phyloP scores from a whole-genome alignment of 2,797 vertebrate species.

The Xenops minutus region DNA sequence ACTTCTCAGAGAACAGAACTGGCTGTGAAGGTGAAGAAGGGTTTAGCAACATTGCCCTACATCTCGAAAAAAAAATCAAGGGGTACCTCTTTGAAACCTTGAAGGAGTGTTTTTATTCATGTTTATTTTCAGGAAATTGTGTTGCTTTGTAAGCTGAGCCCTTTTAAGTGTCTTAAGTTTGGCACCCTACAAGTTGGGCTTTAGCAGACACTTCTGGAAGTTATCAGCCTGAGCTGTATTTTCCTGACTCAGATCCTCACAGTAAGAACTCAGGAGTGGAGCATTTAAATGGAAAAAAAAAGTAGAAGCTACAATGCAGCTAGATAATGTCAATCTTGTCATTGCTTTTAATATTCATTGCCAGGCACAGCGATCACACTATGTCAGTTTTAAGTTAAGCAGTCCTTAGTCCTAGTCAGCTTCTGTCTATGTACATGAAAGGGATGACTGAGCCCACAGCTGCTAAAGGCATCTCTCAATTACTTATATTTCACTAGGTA shows the following conservation, averaged over 20 bases:
- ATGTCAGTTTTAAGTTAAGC: slow-evolving; percentile 45
- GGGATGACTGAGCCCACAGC: slow-evolving; percentile 35
- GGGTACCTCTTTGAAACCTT: not conserved
- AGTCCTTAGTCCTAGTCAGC: slow-evolving; percentile 25
- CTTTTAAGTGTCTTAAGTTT: not conserved
- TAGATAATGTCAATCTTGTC: slow-evolving; percentile 47
- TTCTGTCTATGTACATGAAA: slow-evolving; percentile 43
- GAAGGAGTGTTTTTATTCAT: not conserved
- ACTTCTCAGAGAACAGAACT: not conserved
- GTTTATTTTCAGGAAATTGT: not conserved
- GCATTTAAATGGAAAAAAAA: not conserved
- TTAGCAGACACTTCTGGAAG: not conserved
- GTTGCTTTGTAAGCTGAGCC: not conserved
- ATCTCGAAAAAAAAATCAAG: not conserved
- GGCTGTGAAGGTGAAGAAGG: not conserved
- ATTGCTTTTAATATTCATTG: slow-evolving; percentile 48
- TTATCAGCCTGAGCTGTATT: slow-evolving; percentile 12
- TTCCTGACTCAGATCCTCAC: not conserved
- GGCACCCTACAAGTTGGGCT: not conserved
- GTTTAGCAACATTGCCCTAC: not conserved
- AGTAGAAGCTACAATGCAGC: not conserved
- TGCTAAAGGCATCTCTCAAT: slow-evolving; percentile 34
- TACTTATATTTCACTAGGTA: slow-evolving; percentile 53
- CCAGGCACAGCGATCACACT: slow-evolving; percentile 18
- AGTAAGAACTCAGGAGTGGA: not conserved